Percentiles rank a stretch among this genome's conserved stretches.
These are phyloP conservation scores for Drosophila birchii DNA, from an alignment of 2,888 invertebrate species.

Conservation along the genomic window DNA sequence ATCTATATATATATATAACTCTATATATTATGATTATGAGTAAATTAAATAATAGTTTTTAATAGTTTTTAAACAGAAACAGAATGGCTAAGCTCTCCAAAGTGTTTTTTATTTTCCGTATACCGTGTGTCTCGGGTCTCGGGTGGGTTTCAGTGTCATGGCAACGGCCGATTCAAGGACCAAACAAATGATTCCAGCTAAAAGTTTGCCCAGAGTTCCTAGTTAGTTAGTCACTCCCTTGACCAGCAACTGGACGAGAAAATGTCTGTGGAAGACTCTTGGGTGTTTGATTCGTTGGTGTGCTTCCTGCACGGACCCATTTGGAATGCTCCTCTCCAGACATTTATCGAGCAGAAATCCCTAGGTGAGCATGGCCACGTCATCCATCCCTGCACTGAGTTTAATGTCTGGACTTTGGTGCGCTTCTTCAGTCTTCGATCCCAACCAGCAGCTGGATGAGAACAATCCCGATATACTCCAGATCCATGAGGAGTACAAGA, in stretches of 20 bases:
- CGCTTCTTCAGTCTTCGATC: constrained; percentile 92
- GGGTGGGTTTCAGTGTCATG: constrained; percentile 35
- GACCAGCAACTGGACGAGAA: constrained; percentile 19
- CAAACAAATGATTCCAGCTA: constrained; percentile 55
- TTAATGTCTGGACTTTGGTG: not conserved
- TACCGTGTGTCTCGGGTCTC: constrained; percentile 2
- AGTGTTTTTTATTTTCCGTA: constrained; percentile 51
- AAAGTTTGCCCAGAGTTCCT: constrained; percentile 13
- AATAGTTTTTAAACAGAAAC: constrained; percentile 82
- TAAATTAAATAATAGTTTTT: constrained; percentile 83
- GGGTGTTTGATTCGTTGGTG: constrained; percentile 96
- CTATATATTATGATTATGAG: constrained; percentile 80
- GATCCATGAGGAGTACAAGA: constrained; percentile 94
- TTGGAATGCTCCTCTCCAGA: constrained; percentile 95
- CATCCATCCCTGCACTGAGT: not conserved
- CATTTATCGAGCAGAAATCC: constrained; percentile 96
- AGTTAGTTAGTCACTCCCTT: constrained; percentile 28
- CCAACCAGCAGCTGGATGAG: constrained; percentile 88
- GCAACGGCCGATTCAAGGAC: constrained; percentile 56
- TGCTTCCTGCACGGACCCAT: constrained; percentile 96
- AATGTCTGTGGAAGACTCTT: constrained; percentile 89
- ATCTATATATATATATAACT: constrained; percentile 56
- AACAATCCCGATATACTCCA: constrained; percentile 89
- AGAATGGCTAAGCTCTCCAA: constrained; percentile 50
- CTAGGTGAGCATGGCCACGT: constrained; percentile 87